A percentile compares a stretch with the other conserved stretches of the same genome.
Conservation (phyloP, 2,113 vertebrate genomes). For the Hirundichthys speculiger region DNA sequence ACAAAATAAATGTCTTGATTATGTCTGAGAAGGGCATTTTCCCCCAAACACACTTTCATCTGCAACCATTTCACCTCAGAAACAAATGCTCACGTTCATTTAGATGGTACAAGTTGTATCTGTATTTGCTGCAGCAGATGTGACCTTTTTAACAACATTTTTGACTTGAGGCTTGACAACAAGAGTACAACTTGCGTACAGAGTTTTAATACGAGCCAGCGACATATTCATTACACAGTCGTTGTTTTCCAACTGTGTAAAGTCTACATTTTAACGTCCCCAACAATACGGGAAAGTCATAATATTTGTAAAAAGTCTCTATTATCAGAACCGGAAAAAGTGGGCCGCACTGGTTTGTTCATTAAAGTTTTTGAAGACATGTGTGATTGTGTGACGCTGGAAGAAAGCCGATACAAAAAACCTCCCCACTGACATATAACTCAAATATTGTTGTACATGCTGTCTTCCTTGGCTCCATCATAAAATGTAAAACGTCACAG, state of each 20-base stretch:
- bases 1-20: slow-evolving; percentile 22
- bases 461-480: slow-evolving; percentile 40
- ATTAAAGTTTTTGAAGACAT: slow-evolving; percentile 23
- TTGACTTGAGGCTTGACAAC: too few relatives aligned
- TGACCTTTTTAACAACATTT: background rate
- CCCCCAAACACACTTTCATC: background rate
- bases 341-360: slow-evolving; percentile 29
- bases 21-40: too few relatives aligned
- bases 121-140: background rate
- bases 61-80: slow-evolving; percentile 30
- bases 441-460: slow-evolving; percentile 34
- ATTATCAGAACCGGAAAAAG: slow-evolving; percentile 8
- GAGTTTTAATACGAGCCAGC: too few relatives aligned
- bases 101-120: too few relatives aligned
- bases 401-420: background rate
- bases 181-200: too few relatives aligned
- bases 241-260: too few relatives aligned
- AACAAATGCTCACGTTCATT: slow-evolving; percentile 11
- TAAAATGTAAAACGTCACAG: slow-evolving; percentile 48
- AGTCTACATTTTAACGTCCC: too few relatives aligned
- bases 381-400: background rate
- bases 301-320: slow-evolving; percentile 7
- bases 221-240: background rate
- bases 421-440: slow-evolving; percentile 10
- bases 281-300: too few relatives aligned